Evolutionary conservation across 2,888 invertebrate genomes (phyloP), one percentile per base, ranked within the genome.

Genomic region (Nematopogon swammerdamellus): DNA sequence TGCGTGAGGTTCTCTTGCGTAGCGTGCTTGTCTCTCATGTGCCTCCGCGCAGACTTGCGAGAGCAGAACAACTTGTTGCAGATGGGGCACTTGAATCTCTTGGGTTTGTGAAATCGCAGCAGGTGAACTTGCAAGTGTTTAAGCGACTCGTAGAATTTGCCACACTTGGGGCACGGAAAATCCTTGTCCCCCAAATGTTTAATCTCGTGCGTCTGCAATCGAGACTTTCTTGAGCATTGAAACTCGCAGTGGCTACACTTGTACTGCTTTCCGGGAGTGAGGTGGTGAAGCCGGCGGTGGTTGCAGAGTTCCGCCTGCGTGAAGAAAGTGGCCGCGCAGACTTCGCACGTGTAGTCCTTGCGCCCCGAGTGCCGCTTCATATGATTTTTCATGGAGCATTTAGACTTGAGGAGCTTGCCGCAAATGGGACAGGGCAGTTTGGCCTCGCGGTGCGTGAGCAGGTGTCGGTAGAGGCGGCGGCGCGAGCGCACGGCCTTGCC

Each of bases 401-500:
- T 25, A 2, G 29, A 16, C n/a, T 47, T 47, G n/a, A 74, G 57
- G 0, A 59, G 53, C 55, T 68, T 68, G 11, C 60, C 58, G 48
- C 70, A 71, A 2, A 67, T 50, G 2, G 62, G 57, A 55, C 71
- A 71, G 3, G 62, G 59, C 1, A 56, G 50, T n/a, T 54, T 53
- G 1, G 52, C 42, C 0, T 54, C 51, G 1, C 52, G 57, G 29
- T 76, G 75, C 2, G 49, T 51, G 54, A 55, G 59, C 25, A 74
- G 55, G 46, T 76, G 76, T 18, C 61, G 59, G 30, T 71, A 69
- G 0, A 65, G 59, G 51, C 55, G 60, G 8, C 52, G 55, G 1
- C 72, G 63, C 0, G 74, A 72, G 52, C 59, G 61, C 0, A 74
- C 50, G 44, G 57, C 53, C 57, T 72, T 72, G 0, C 76, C 76